Conservation (phyloP, 1,140 invertebrate genomes). For the Drosophila subpulchrella region DNA sequence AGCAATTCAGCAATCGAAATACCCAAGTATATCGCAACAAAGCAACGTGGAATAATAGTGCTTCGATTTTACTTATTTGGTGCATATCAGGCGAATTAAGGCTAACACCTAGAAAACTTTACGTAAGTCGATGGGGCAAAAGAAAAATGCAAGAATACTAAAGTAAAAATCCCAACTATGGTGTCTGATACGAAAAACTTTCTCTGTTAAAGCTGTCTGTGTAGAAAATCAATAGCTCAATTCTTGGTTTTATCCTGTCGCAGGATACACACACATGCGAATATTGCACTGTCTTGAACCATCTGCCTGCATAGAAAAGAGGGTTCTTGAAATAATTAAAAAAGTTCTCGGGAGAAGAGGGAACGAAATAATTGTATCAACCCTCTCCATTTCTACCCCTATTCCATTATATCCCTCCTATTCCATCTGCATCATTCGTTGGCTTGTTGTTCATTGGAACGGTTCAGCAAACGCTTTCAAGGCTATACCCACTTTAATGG, state of each 20-base stretch:
- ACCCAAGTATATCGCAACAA: conserved; percentile 19
- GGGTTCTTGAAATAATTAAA: conserved; percentile 54
- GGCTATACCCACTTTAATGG: conserved; percentile 53
- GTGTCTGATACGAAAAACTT: conserved; percentile 28
- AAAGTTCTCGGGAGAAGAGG: conserved; percentile 41
- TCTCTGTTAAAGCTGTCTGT: conserved; percentile 29
- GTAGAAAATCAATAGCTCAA: conserved; percentile 71
- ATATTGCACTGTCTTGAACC: background rate
- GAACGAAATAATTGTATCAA: conserved; percentile 20
- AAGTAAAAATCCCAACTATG: background rate
- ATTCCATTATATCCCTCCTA: background rate
- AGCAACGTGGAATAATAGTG: conserved; percentile 19
- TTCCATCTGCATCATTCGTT: conserved; percentile 31
- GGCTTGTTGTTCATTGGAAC: conserved; percentile 32
- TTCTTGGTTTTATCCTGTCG: conserved; percentile 29
- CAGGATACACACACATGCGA: conserved; percentile 36
- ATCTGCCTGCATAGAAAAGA: conserved; percentile 3
- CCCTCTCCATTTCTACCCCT: conserved; percentile 4
- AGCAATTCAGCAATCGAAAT: conserved; percentile 24
- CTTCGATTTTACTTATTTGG: conserved; percentile 14
- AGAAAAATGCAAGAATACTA: conserved; percentile 1
- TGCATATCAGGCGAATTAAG: conserved; percentile 11
- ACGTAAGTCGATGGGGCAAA: conserved; percentile 39
- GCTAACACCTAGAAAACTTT: conserved; percentile 29
- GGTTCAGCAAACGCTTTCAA: conserved; percentile 70